These are phyloP conservation scores for Drosophila peninsularis DNA, from an alignment of 2,888 invertebrate species.

Conservation along the genomic window DNA sequence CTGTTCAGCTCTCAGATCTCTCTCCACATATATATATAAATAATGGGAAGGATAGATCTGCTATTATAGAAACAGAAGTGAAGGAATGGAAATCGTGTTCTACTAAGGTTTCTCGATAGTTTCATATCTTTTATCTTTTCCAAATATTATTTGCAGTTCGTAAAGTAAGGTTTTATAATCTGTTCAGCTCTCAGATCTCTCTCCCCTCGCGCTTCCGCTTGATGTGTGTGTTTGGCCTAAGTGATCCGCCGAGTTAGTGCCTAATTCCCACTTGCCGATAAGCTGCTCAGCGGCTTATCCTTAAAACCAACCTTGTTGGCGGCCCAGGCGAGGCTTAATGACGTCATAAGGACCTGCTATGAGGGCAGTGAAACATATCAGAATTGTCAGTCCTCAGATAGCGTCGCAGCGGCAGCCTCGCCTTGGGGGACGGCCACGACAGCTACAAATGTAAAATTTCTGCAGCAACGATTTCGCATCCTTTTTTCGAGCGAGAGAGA, in stretches of 20 bases:
- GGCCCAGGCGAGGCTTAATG: slow-evolving; percentile 53
- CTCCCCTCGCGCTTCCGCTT: not conserved
- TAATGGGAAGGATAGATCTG: too few species aligned
- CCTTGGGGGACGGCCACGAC: slow-evolving; percentile 12
- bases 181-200: not conserved
- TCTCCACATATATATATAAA: too few species aligned
- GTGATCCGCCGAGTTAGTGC: slow-evolving; percentile 24
- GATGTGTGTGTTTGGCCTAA: slow-evolving; percentile 3
- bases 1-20: too few species aligned
- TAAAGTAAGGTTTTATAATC: not conserved
- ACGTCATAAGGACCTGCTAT: slow-evolving; percentile 48
- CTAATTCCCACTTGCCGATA: slow-evolving; percentile 53
- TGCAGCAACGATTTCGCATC: slow-evolving; percentile 50
- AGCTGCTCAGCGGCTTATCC: slow-evolving; percentile 73
- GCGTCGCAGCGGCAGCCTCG: not conserved
- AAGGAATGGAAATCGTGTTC: too few species aligned
- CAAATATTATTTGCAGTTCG: too few species aligned
- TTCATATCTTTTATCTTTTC: too few species aligned
- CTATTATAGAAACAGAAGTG: too few species aligned
- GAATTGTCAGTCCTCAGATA: slow-evolving; percentile 44
- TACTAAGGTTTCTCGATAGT: too few species aligned
- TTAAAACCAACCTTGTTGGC: slow-evolving; percentile 61
- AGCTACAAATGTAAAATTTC: slow-evolving; percentile 71
- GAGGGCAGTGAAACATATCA: slow-evolving; percentile 39
- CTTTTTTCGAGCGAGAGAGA: too few species aligned